phyloP scores from a whole-genome alignment of 2,797 vertebrate genomes.

The Acanthopagrus latus region DNA sequence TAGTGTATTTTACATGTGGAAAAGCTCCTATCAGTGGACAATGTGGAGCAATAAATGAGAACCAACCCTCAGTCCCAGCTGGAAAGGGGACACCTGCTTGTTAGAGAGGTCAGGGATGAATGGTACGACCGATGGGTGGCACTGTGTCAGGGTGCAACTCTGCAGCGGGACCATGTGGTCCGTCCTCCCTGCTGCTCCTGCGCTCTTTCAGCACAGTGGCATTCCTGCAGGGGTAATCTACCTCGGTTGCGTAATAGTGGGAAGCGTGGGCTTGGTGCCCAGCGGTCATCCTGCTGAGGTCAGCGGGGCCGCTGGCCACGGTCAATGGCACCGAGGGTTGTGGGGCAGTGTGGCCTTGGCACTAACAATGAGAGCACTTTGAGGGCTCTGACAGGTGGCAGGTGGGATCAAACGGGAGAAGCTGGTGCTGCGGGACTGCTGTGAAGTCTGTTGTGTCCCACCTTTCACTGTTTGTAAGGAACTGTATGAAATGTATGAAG shows the following conservation, averaged over 20 bases:
- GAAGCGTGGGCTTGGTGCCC: constrained; percentile 22
- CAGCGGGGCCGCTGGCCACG: background rate
- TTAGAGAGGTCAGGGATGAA: constrained; percentile 5
- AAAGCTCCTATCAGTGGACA: background rate
- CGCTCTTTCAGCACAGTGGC: constrained; percentile 8
- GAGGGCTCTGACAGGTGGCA: constrained; percentile 44
- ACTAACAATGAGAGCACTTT: constrained; percentile 6
- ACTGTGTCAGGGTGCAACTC: constrained; percentile 21
- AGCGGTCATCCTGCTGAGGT: constrained; percentile 25
- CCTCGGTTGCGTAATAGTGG: constrained; percentile 1
- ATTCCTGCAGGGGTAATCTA: constrained; percentile 22
- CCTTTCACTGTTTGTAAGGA: background rate
- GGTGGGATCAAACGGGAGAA: constrained; percentile 32
- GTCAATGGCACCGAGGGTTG: constrained; percentile 1
- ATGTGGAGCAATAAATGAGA: background rate
- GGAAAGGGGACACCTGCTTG: constrained; percentile 7
- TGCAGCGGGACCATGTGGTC: constrained; percentile 9
- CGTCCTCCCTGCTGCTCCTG: constrained; percentile 21
- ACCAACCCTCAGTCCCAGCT: background rate
- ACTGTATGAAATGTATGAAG: background rate
- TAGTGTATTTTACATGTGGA: background rate
- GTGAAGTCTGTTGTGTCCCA: constrained; percentile 9
- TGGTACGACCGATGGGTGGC: background rate
- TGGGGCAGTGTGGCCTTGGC: constrained; percentile 25
- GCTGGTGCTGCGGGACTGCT: constrained; percentile 15